These are phyloP conservation scores for Hypotaenidia philippensis DNA, from an alignment of 2,797 vertebrate species.

Conservation along the genomic window DNA sequence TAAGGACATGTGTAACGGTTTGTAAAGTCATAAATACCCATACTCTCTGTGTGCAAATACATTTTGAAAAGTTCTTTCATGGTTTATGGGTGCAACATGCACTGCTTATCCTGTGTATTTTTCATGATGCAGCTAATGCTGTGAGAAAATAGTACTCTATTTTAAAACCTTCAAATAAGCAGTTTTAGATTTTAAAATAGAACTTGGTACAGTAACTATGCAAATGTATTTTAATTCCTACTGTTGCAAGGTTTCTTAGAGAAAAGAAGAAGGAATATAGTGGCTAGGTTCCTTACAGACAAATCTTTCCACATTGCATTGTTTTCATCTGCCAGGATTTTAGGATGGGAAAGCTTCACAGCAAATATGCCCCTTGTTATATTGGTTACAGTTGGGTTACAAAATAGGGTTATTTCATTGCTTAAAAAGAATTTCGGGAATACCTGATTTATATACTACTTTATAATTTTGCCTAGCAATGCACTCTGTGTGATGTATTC, in stretches of 20 bases:
- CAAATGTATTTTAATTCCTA: not conserved
- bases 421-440: not conserved
- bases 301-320: not conserved
- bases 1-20: not conserved
- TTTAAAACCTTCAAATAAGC: not conserved
- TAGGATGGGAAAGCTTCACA: not conserved
- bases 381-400: not conserved
- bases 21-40: not conserved
- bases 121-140: not conserved
- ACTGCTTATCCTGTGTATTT: not conserved
- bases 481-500: not conserved
- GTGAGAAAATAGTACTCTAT: not conserved
- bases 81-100: not conserved
- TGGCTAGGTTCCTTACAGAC: not conserved
- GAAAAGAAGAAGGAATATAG: not conserved
- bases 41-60: not conserved
- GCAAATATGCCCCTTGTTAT: not conserved
- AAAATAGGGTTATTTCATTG: not conserved
- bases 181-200: not conserved
- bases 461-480: not conserved
- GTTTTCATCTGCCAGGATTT: not conserved
- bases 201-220: not conserved
- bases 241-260: not conserved
- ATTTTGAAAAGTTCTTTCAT: conserved; percentile 15
- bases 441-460: not conserved